phyloP scores from a whole-genome alignment of 2,888 invertebrate genomes.

The Mechanitis mazaeus region DNA sequence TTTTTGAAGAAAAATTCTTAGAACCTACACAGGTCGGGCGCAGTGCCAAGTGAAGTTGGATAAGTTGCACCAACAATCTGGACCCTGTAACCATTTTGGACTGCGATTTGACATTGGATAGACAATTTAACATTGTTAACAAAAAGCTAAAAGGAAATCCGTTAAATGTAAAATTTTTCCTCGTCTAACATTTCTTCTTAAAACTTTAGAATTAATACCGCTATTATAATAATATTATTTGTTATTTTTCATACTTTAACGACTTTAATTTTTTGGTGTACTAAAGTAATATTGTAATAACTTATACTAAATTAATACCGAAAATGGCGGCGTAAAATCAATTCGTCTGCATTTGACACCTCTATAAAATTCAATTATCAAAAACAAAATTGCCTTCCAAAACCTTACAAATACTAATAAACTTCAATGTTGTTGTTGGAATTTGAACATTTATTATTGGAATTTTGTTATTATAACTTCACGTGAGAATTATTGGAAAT shows the following conservation, averaged over 20 bases:
- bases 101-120: conserved; percentile 1
- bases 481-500: conserved; percentile 26
- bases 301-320: background rate
- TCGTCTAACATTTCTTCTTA: too few relatives aligned
- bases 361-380: conserved; percentile 32
- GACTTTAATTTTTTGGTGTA: too few relatives aligned
- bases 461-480: conserved; percentile 32
- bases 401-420: conserved; percentile 33
- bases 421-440: conserved; percentile 32
- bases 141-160: too few relatives aligned
- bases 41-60: conserved; percentile 17
- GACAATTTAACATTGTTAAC: background rate
- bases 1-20: conserved; percentile 21
- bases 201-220: too few relatives aligned
- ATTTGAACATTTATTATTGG: conserved; percentile 32
- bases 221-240: too few relatives aligned
- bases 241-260: too few relatives aligned
- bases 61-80: conserved; percentile 10
- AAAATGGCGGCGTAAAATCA: conserved; percentile 4
- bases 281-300: background rate
- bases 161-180: too few relatives aligned
- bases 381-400: conserved; percentile 30
- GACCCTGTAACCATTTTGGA: background rate
- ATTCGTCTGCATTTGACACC: conserved; percentile 30
- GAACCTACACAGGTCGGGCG: conserved; percentile 16